These are phyloP conservation scores for Andrena bicolor DNA, from an alignment of 2,888 invertebrate genomes.

Conservation along the genomic window DNA sequence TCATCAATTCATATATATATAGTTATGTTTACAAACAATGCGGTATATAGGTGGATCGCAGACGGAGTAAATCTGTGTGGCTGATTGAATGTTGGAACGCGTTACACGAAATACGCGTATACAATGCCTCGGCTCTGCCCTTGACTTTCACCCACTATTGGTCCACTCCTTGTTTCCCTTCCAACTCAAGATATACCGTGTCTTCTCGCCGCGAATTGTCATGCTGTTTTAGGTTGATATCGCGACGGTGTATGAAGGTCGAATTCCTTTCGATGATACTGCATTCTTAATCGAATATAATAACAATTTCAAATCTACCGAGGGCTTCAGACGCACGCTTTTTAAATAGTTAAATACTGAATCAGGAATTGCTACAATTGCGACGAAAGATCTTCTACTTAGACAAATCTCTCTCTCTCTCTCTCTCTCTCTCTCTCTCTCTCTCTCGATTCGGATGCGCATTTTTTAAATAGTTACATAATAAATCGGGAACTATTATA, in stretches of 20 bases:
- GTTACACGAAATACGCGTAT: slow-evolving; percentile 38
- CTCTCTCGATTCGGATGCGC: no score
- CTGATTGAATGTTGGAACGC: slow-evolving; percentile 30
- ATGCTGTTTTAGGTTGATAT: slow-evolving; percentile 27
- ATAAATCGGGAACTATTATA: no score
- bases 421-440: no score
- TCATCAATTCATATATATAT: no score
- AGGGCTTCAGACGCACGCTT: no score
- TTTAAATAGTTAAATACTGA: no score
- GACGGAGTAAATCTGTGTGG: slow-evolving; percentile 13
- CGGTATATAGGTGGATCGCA: not conserved
- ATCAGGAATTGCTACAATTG: no score
- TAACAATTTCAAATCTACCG: no score
- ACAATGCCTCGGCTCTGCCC: slow-evolving; percentile 49
- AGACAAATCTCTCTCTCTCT: no score
- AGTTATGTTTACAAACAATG: slow-evolving; percentile 19
- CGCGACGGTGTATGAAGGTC: not conserved
- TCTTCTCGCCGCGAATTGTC: slow-evolving; percentile 23
- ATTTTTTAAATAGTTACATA: no score
- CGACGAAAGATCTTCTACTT: no score
- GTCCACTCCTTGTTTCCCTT: slow-evolving; percentile 38
- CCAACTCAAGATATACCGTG: slow-evolving; percentile 33
- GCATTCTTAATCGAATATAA: not conserved
- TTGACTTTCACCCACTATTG: slow-evolving; percentile 67
- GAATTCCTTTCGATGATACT: not conserved